phyloP scores from a whole-genome alignment of 2,797 vertebrate species.

The Fringilla coelebs region DNA sequence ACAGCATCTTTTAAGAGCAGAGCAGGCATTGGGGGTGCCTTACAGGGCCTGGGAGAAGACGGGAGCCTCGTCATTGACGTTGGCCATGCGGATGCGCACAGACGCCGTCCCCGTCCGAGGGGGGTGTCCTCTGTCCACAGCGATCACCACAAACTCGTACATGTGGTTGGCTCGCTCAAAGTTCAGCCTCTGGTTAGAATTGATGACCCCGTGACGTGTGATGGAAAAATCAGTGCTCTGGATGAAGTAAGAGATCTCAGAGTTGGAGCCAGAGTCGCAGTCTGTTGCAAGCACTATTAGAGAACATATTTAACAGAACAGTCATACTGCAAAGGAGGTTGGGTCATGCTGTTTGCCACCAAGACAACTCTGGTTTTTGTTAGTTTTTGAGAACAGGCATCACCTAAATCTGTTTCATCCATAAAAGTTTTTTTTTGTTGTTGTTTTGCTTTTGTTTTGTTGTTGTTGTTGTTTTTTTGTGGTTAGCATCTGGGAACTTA shows the following conservation, averaged over 20 bases:
- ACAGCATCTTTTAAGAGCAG: neutral
- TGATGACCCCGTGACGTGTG: constrained; percentile 80
- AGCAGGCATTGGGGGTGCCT: neutral
- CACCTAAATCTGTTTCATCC: neutral
- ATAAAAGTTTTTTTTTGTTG: neutral
- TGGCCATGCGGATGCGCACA: constrained; percentile 82
- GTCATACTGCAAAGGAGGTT: neutral
- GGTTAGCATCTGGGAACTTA: neutral
- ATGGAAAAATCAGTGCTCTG: constrained; percentile 85
- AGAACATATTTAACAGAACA: neutral
- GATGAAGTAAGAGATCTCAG: constrained; percentile 84
- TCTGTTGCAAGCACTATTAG: constrained; percentile 81
- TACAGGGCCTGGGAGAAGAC: constrained; percentile 88
- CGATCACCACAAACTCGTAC: constrained; percentile 89
- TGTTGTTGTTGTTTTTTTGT: neutral
- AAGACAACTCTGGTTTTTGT: neutral
- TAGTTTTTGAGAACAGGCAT: neutral
- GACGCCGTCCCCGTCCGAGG: constrained; percentile 86
- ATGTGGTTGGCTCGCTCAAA: constrained; percentile 86
- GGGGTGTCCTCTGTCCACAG: constrained; percentile 82
- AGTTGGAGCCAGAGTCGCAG: constrained; percentile 86
- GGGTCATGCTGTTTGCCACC: neutral
- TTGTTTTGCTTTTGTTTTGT: neutral
- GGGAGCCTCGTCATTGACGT: constrained; percentile 85
- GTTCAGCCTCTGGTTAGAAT: constrained; percentile 81